Conservation (phyloP, 1,140 invertebrate genomes). For the Heliconius himera region DNA sequence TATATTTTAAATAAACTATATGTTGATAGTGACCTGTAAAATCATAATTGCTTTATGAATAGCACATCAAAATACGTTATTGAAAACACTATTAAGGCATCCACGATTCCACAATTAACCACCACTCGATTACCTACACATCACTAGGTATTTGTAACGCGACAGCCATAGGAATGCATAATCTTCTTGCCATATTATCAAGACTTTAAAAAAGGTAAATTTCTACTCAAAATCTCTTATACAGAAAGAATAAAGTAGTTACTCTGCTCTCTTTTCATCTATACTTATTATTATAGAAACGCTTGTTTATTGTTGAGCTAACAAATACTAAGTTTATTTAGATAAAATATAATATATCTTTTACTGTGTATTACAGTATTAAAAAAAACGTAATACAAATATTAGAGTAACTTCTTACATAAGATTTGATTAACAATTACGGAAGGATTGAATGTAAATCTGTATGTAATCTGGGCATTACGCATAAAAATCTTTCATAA, state of each 20-base stretch:
- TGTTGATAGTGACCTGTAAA: background rate
- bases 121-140: constrained; percentile 26
- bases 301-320: background rate
- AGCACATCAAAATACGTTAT: background rate
- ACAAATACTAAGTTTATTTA: no score
- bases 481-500: background rate
- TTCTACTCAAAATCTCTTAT: background rate
- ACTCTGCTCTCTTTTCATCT: background rate
- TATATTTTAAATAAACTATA: no score
- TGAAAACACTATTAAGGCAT: constrained; percentile 14
- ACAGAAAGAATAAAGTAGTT: background rate
- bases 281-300: background rate
- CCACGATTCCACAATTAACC: constrained; percentile 9
- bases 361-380: no score
- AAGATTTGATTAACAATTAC: background rate
- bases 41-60: background rate
- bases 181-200: constrained; percentile 12
- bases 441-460: background rate
- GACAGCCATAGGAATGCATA: constrained; percentile 30
- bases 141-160: constrained; percentile 21
- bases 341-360: no score
- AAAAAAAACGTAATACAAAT: background rate
- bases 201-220: background rate
- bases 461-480: background rate
- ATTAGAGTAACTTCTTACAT: background rate